Base-by-base conservation (phyloP, 1,140 invertebrate species). In the Dinoponera quadriceps region DNA sequence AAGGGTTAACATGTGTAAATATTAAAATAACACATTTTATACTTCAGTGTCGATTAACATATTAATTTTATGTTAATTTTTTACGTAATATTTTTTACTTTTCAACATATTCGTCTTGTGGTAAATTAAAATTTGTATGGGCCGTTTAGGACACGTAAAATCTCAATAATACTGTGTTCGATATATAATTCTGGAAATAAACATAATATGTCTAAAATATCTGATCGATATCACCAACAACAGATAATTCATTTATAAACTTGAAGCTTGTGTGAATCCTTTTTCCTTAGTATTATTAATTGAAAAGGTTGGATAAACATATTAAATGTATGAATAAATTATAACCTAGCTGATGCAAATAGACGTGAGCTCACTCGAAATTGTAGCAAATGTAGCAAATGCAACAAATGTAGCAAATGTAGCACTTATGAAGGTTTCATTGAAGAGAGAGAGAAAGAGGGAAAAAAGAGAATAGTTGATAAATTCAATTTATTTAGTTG, bases 161-260 rank as follows among this genome's bases (percentile, higher is more conserved):
- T n/a, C n/a, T n/a, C n/a, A n/a, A n/a, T 7, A 44, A 44, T 11
- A 44, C 38, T 4, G 9, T 9, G 11, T 9, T 44, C 7, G 3
- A 33, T 18, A 33, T 18, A 13, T 29, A 63, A 54, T 75, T 63
- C 25, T 62, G n/a, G 9, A 48, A 75, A 33, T 51, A 22, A 62
- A 16, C 2, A 1, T 7, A 13, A 38, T 57, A 38, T 25, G 3
- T 51, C 1, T 33, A 5, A 44, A 44, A 25, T 22, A 44, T 62
- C 48, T 20, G 18, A 44, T 57, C 11, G 38, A 74, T 48, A 60
- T 60, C 11, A 1, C 2, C 25, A 49, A 16, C 9, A 59, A 59
- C 55, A 11, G 16, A 20, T 71, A 25, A 33, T 20, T 68, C n/a
- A 68, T 69, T 78, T 22, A 20, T 55, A 55, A 18, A 25, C 16